phyloP scores from a whole-genome alignment of 2,888 invertebrate species.

The Clivina fossor region DNA sequence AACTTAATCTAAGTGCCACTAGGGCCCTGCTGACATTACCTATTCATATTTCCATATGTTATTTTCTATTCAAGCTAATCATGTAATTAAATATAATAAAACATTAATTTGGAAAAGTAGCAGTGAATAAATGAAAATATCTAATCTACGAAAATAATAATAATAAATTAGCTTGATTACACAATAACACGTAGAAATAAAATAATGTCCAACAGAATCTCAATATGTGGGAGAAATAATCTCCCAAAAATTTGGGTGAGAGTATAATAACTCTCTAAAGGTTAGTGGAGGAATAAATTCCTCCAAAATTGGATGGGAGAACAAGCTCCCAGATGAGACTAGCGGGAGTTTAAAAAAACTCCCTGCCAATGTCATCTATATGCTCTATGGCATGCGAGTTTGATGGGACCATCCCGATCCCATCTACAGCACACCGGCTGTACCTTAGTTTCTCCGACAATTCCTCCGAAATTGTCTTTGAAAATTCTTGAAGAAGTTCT shows the following conservation, averaged over 20 bases:
- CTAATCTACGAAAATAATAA: neutral
- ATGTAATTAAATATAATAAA: neutral
- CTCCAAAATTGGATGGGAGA: too few species aligned
- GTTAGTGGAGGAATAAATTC: too few species aligned
- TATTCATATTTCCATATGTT: conserved; percentile 23
- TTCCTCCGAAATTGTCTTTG: too few species aligned
- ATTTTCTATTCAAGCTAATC: conserved; percentile 10
- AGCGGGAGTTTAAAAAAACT: too few species aligned
- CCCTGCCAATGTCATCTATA: too few species aligned
- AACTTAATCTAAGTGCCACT: conserved; percentile 18
- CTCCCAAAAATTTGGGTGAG: neutral
- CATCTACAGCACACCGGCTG: too few species aligned
- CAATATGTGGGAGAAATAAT: conserved; percentile 11
- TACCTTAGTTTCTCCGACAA: too few species aligned
- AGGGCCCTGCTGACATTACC: conserved; percentile 26
- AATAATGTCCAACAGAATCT: conserved; percentile 21
- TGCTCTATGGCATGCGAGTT: too few species aligned
- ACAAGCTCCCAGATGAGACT: too few species aligned
- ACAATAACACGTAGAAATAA: conserved; percentile 12
- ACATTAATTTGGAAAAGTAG: conserved; percentile 15
- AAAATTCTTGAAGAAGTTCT: too few species aligned
- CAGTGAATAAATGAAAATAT: too few species aligned
- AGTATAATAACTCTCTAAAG: conserved; percentile 3
- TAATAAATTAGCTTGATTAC: conserved; percentile 5
- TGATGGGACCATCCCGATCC: too few species aligned